Percentiles rank a stretch among this genome's conserved stretches.
phyloP scores from a whole-genome alignment of 1,140 invertebrate species.

The Drosophila rufa region DNA sequence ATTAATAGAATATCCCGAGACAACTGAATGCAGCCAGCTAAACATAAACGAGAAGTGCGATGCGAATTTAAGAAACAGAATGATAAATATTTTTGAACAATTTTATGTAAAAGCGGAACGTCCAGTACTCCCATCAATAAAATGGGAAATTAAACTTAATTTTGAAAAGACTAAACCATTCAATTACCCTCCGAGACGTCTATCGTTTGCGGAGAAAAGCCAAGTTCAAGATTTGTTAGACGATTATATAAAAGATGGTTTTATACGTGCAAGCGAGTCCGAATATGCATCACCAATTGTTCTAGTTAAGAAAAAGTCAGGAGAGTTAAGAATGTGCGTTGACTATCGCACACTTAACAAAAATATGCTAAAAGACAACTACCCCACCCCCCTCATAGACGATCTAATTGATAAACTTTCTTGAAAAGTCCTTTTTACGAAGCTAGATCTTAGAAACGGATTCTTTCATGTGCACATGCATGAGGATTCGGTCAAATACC shows the following conservation, averaged over 20 bases:
- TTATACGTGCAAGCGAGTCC: too few relatives aligned
- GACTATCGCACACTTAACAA: slow-evolving; percentile 21
- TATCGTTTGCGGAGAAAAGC: too few relatives aligned
- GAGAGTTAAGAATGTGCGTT: slow-evolving; percentile 11
- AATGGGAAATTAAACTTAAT: too few relatives aligned
- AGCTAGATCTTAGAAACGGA: too few relatives aligned
- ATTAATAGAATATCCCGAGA: background rate
- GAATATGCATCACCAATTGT: slow-evolving; percentile 17
- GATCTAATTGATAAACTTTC: slow-evolving; percentile 12
- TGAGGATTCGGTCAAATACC: too few relatives aligned
- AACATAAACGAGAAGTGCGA: slow-evolving; percentile 3
- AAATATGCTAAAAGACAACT: slow-evolving; percentile 15
- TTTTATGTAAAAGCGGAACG: background rate
- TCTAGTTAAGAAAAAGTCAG: slow-evolving; percentile 19
- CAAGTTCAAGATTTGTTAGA: too few relatives aligned
- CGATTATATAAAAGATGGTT: too few relatives aligned
- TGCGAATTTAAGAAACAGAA: background rate
- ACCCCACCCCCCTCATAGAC: slow-evolving; percentile 9
- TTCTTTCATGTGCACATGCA: too few relatives aligned
- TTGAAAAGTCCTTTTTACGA: slow-evolving; percentile 12
- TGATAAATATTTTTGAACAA: background rate
- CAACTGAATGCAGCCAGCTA: background rate
- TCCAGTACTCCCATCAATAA: too few relatives aligned
- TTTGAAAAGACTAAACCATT: too few relatives aligned
- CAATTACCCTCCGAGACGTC: too few relatives aligned